Base-by-base conservation (phyloP, 2,113 vertebrate genomes). In the Montifringilla adamsi region DNA sequence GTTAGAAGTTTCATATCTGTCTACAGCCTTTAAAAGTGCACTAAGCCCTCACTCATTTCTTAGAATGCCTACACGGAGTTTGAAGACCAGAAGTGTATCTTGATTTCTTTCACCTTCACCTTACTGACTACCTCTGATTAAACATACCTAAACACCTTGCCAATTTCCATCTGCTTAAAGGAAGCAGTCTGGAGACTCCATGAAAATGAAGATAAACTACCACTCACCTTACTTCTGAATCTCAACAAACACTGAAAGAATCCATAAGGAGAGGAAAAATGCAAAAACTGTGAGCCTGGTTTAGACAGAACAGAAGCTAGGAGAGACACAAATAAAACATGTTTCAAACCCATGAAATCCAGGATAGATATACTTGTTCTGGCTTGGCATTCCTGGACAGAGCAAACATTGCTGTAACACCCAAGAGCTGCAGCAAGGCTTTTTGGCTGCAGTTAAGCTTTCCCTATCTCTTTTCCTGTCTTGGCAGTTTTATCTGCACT, bases 201-300 rank as follows among this genome's bases (percentile, higher is more conserved):
- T 30, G 35, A 47, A 73, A 82, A 62, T 27, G 4, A 89, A 93
- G 31, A 53, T 23, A 60, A 70, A 59, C 10, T 75, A 44, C 33
- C 62, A 56, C 23, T 41, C 17, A 69, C 22, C 15, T 10, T 68
- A 16, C 30, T 83, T 81, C 49, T n/a, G 83, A 15, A 77, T 18
- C 13, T 18, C 79, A 66, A 64, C 30, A 52, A 89, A 91, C 33
- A 79, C 22, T 37, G 27, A 52, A 84, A 91, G 58, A 92, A 70
- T 12, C 30, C 1, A 1, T 14, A 69, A 85, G 18, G 33, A 59
- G 83, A 59, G 3, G 19, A 31, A 91, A 80, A 66, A 43, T 2
- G 12, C 19, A 37, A 49, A 60, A 58, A 27, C 10, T 33, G 2
- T 0, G 1, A 26, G 18, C n/a, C 50, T 68, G 20, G 9, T 46